These are phyloP conservation scores for Galeruca laticollis DNA, from an alignment of 2,888 invertebrate genomes.

Conservation along the genomic window DNA sequence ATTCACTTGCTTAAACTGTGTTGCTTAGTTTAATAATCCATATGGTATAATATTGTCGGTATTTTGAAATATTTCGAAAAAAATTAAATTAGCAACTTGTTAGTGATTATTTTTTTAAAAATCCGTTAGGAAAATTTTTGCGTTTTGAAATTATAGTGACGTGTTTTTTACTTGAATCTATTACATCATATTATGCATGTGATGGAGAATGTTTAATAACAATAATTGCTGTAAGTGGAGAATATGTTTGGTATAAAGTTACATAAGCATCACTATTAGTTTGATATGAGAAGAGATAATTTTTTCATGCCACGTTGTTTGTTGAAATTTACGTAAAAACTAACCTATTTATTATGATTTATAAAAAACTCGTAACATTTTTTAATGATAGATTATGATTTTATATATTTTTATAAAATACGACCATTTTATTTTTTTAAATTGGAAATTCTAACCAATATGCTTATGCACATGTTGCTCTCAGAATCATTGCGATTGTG, in stretches of 20 bases:
- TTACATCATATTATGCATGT: constrained; percentile 48
- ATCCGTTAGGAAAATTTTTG: neutral
- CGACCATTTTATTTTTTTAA: constrained; percentile 4
- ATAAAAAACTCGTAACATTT: neutral
- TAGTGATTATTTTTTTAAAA: constrained; percentile 16
- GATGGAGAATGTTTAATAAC: constrained; percentile 42
- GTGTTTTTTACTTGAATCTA: constrained; percentile 41
- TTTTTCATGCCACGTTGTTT: constrained; percentile 52
- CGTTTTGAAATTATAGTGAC: constrained; percentile 32
- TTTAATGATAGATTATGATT: neutral
- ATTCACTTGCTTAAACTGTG: constrained; percentile 61
- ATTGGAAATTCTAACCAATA: neutral
- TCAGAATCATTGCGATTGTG: constrained; percentile 43
- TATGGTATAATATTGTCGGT: constrained; percentile 54
- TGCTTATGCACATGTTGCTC: constrained; percentile 38
- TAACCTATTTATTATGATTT: constrained; percentile 48
- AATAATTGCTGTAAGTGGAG: constrained; percentile 43
- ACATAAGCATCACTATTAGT: constrained; percentile 40
- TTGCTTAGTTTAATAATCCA: constrained; percentile 52
- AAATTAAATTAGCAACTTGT: neutral
- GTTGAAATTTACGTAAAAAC: constrained; percentile 46
- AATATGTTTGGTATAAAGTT: constrained; percentile 37
- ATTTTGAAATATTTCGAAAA: constrained; percentile 27
- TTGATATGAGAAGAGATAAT: constrained; percentile 22
- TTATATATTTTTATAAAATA: neutral